Evolutionary conservation across 2,113 vertebrate species (phyloP).

Genomic region (Speoplatyrhinus poulsoni): DNA sequence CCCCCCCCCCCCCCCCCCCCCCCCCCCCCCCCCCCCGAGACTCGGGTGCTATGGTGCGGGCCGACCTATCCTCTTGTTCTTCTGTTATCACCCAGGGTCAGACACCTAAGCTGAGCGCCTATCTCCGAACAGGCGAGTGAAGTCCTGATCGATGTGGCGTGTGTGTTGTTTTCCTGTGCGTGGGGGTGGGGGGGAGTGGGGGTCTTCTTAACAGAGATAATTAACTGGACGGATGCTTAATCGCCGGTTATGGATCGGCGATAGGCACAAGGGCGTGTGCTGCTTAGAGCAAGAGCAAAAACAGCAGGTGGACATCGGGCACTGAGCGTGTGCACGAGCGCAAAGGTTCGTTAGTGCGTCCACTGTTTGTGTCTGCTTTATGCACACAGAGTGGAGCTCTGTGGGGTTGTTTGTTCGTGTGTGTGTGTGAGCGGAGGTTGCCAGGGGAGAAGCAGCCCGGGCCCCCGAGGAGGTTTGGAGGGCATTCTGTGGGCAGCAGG

Average conservation of each 20-base stretch:
- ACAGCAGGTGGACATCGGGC: neutral
- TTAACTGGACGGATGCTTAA: slow-evolving; percentile 48
- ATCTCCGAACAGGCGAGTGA: no score
- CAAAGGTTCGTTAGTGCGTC: neutral
- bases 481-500: slow-evolving; percentile 35
- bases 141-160: slow-evolving; percentile 14
- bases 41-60: no score
- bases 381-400: neutral
- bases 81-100: no score
- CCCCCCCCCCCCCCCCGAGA: neutral
- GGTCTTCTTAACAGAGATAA: slow-evolving; percentile 48
- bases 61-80: no score
- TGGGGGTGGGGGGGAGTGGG: neutral
- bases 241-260: slow-evolving; percentile 34
- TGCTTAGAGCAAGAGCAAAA: slow-evolving; percentile 22
- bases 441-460: slow-evolving; percentile 47
- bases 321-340: neutral
- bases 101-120: neutral
- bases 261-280: slow-evolving; percentile 22
- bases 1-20: no score
- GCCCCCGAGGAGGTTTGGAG: slow-evolving; percentile 45
- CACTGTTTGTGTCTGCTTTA: slow-evolving; percentile 5
- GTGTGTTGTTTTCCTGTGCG: slow-evolving; percentile 16
- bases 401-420: neutral
- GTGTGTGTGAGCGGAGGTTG: slow-evolving; percentile 52